phyloP scores from a whole-genome alignment of 2,797 vertebrate species.

The Rhincodon typus region DNA sequence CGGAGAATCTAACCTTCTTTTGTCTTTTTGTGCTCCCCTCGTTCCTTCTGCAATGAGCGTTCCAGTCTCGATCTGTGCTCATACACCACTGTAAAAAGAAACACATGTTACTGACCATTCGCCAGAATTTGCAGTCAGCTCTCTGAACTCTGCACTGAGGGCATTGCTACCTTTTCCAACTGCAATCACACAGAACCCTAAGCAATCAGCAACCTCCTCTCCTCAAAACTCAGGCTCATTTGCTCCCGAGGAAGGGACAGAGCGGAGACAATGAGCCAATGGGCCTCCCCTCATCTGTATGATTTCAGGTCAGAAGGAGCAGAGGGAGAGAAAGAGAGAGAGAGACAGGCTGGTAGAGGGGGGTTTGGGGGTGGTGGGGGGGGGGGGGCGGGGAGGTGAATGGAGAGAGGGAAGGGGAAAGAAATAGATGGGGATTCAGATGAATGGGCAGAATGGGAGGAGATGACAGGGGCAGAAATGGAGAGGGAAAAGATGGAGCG shows the following conservation, averaged over 20 bases:
- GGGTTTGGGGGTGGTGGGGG: no score
- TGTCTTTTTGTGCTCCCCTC: slow-evolving; percentile 60
- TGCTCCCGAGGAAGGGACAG: neutral
- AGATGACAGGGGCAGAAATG: no score
- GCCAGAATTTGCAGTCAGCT: neutral
- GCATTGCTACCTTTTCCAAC: neutral
- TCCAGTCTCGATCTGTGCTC: slow-evolving; percentile 60
- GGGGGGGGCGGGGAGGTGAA: no score
- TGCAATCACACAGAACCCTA: neutral
- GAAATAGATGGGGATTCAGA: neutral
- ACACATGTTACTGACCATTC: neutral
- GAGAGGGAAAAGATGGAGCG: no score
- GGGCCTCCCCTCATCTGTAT: no score
- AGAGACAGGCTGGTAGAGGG: neutral
- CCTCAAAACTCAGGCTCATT: no score
- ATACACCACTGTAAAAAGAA: slow-evolving; percentile 53
- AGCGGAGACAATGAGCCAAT: neutral
- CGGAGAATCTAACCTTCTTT: slow-evolving; percentile 55
- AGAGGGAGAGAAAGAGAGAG: neutral
- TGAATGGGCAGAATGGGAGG: neutral
- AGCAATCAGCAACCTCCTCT: no score
- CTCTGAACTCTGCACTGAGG: no score
- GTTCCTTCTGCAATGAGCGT: slow-evolving; percentile 58
- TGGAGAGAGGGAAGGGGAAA: neutral
- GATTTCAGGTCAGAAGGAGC: neutral